These are phyloP conservation scores for Tachuris rubrigastra DNA, from an alignment of 2,113 vertebrate genomes.

Conservation along the genomic window DNA sequence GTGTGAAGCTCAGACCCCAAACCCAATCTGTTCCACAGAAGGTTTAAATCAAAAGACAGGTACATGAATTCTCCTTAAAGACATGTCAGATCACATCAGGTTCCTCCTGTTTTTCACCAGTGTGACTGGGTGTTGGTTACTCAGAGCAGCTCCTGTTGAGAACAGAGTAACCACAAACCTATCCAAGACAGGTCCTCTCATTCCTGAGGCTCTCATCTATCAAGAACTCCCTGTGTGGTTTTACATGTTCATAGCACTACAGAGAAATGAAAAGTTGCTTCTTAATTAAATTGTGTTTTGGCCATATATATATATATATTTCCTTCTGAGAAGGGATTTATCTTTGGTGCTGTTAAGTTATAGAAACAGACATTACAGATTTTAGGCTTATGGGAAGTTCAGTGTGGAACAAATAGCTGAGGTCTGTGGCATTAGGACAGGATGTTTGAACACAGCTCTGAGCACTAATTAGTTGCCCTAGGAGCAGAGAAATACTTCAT, in stretches of 20 bases:
- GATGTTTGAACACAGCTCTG: neutral
- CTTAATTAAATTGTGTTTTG: neutral
- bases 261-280: neutral
- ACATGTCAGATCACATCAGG: fast-evolving
- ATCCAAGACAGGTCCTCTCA: neutral
- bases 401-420: neutral
- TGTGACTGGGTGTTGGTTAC: neutral
- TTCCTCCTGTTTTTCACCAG: neutral
- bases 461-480: neutral
- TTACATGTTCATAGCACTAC: neutral
- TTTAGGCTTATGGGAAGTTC: neutral
- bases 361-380: neutral
- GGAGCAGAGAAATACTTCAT: neutral
- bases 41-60: neutral
- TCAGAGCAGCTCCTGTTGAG: neutral
- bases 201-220: neutral
- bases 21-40: neutral
- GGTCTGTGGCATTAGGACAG: neutral
- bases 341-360: neutral
- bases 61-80: neutral
- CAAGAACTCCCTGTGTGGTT: neutral
- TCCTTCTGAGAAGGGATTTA: neutral
- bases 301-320: no score
- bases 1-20: neutral
- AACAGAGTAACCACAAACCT: neutral